A percentile compares a stretch with the other conserved stretches of the same genome.
Conservation (phyloP, 2,113 vertebrate species). For the Athene cunicularia region DNA sequence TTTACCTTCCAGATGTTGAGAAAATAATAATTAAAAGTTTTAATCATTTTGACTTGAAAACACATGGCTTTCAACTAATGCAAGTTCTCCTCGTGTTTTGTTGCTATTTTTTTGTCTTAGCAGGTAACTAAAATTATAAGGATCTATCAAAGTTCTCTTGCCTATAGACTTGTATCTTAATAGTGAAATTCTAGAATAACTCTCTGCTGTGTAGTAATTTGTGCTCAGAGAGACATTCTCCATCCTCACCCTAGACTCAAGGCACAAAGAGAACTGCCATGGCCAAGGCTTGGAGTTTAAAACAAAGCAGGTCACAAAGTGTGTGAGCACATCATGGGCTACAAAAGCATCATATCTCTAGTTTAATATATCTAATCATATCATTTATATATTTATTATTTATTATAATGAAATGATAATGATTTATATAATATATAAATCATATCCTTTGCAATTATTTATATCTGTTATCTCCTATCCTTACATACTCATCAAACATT, state of each 20-base stretch:
- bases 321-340: background rate
- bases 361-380: no score
- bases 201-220: background rate
- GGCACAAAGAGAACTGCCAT: background rate
- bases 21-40: rapidly evolving
- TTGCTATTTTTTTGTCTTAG: background rate
- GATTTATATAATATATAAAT: no score
- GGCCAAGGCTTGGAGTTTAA: background rate
- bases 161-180: background rate
- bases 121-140: background rate
- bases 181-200: background rate
- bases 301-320: background rate
- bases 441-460: background rate
- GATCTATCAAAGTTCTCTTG: background rate
- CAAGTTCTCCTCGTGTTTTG: background rate
- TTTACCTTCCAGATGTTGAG: background rate
- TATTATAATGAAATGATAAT: no score
- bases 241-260: background rate
- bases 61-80: background rate
- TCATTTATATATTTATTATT: no score
- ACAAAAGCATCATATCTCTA: background rate
- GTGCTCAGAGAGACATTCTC: background rate
- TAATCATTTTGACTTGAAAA: background rate
- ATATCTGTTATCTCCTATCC: background rate
- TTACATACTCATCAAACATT: background rate